Percentiles rank a stretch among this genome's conserved stretches.
Conservation (phyloP, 2,888 invertebrate species). For the Apoda limacodes region DNA sequence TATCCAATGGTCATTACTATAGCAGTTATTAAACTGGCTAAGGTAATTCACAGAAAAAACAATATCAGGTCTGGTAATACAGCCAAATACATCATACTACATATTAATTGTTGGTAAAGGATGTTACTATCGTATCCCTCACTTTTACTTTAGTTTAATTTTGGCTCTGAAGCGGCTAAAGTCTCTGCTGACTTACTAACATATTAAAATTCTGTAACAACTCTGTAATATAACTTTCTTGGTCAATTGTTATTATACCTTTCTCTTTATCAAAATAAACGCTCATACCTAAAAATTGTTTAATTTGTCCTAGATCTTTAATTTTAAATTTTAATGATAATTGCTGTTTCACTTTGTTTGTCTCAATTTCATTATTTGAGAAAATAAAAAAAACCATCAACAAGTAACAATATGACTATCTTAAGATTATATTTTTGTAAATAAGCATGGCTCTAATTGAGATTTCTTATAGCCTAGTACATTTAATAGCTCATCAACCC, state of each 20-base stretch:
- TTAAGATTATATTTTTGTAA: constrained; percentile 8
- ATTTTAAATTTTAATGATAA: constrained; percentile 13
- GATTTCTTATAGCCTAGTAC: no score
- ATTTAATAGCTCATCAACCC: no score
- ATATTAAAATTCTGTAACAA: no score
- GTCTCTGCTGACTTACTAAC: no score
- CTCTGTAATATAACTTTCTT: constrained; percentile 13
- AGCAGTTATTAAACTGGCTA: constrained; percentile 20
- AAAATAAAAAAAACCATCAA: constrained; percentile 8
- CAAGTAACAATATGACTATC: constrained; percentile 8
- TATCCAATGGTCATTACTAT: constrained; percentile 13
- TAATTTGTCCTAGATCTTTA: constrained; percentile 14
- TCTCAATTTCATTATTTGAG: constrained; percentile 7
- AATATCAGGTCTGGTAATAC: constrained; percentile 19
- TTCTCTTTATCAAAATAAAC: constrained; percentile 12
- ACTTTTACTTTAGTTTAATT: constrained; percentile 11
- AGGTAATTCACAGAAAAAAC: constrained; percentile 15
- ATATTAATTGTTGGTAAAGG: constrained; percentile 12
- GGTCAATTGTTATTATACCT: constrained; percentile 12
- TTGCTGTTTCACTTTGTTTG: constrained; percentile 5
- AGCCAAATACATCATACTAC: constrained; percentile 18
- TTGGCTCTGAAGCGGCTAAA: constrained; percentile 19
- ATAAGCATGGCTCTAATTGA: no score
- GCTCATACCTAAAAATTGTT: constrained; percentile 12
- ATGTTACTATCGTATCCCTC: constrained; percentile 4